phyloP scores from a whole-genome alignment of 2,888 invertebrate genomes.

The Conchocele bisecta region DNA sequence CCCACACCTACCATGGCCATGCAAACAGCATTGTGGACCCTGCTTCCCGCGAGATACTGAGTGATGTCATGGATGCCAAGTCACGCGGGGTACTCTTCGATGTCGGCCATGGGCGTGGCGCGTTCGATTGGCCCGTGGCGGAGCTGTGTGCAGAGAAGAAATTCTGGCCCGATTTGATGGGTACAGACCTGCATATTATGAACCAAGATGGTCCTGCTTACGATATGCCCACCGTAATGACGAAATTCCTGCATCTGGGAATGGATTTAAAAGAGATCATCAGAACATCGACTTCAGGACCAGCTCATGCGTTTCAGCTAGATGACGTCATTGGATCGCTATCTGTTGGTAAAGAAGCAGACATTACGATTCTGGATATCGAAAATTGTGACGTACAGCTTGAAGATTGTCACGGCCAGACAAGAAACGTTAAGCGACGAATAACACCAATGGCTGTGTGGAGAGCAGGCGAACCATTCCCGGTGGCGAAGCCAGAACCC shows the following conservation, averaged over 20 bases:
- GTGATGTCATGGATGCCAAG: slow-evolving; percentile 69
- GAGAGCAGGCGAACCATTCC: slow-evolving; percentile 59
- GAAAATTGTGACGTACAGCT: slow-evolving; percentile 63
- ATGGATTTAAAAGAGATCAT: slow-evolving; percentile 75
- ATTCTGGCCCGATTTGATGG: slow-evolving; percentile 76
- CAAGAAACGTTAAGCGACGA: slow-evolving; percentile 54
- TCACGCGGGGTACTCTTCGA: slow-evolving; percentile 75
- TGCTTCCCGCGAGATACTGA: slow-evolving; percentile 41
- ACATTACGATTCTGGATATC: slow-evolving; percentile 72
- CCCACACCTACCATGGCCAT: slow-evolving; percentile 72
- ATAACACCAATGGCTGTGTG: slow-evolving; percentile 73
- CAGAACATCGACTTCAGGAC: slow-evolving; percentile 68
- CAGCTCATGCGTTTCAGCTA: slow-evolving; percentile 69
- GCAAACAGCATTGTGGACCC: slow-evolving; percentile 63
- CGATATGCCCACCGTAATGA: slow-evolving; percentile 75
- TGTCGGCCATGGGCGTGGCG: slow-evolving; percentile 76
- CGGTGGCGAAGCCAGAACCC: slow-evolving; percentile 35
- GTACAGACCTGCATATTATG: slow-evolving; percentile 73
- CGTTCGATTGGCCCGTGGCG: slow-evolving; percentile 75
- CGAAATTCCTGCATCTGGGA: slow-evolving; percentile 74
- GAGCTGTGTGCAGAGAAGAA: slow-evolving; percentile 64
- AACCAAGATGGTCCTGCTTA: slow-evolving; percentile 73
- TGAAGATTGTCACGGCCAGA: slow-evolving; percentile 72
- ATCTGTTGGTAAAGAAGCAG: slow-evolving; percentile 66
- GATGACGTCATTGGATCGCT: slow-evolving; percentile 60